Conservation (phyloP, 2,797 vertebrate species). For the Cyprinodon diabolis region DNA sequence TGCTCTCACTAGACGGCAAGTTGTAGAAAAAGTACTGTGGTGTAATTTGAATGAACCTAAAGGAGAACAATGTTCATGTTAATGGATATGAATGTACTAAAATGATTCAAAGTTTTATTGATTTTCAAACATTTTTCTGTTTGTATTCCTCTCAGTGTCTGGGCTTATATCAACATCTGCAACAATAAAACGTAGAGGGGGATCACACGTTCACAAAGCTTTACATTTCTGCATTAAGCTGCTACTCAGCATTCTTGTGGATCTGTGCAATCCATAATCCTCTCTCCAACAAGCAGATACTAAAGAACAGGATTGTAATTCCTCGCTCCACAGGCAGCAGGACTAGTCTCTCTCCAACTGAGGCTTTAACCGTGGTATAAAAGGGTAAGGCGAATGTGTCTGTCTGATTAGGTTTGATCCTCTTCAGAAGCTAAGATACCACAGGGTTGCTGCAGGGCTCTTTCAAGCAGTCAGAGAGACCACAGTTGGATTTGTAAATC, state of each 20-base stretch:
- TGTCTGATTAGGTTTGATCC: conserved; percentile 42
- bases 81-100: background rate
- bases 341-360: conserved; percentile 34
- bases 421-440: conserved; percentile 19
- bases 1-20: conserved; percentile 89
- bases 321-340: conserved; percentile 40
- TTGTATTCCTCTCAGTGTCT: conserved; percentile 22
- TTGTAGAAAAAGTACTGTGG: conserved; percentile 95
- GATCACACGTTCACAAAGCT: conserved; percentile 40
- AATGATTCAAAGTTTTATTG: conserved; percentile 2
- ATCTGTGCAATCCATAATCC: conserved; percentile 67
- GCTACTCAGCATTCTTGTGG: conserved; percentile 52
- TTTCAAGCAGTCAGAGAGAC: conserved; percentile 2
- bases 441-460: conserved; percentile 3
- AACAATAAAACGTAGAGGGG: conserved; percentile 30
- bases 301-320: conserved; percentile 59
- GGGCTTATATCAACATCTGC: conserved; percentile 6
- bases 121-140: background rate
- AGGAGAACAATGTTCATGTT: background rate
- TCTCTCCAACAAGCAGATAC: conserved; percentile 52
- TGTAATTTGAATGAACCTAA: conserved; percentile 86
- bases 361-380: conserved; percentile 36
- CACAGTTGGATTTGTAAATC: background rate
- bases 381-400: conserved; percentile 43
- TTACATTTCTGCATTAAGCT: conserved; percentile 50